phyloP scores from a whole-genome alignment of 2,888 invertebrate species.

The Lasioglossum zephyrum region DNA sequence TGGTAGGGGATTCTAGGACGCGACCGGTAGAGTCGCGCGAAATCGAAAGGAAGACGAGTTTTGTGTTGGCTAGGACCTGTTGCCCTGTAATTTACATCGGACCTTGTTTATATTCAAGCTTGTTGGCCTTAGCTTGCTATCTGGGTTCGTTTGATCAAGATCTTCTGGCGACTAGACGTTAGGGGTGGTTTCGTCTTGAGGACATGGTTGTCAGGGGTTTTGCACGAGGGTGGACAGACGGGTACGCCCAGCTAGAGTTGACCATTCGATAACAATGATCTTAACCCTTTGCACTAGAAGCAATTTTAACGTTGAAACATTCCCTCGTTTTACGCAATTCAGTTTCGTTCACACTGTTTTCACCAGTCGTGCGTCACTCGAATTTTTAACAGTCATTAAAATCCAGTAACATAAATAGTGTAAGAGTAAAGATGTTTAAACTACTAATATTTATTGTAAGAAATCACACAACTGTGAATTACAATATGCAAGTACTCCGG shows the following conservation, averaged over 20 bases:
- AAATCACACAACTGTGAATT: no score
- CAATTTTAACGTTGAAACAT: no score
- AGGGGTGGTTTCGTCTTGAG: neutral
- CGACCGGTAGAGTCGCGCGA: neutral
- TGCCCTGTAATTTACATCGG: neutral
- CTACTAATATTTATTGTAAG: no score
- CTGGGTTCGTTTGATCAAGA: neutral
- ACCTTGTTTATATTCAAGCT: neutral
- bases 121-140: neutral
- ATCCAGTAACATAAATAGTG: no score
- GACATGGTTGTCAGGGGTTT: neutral
- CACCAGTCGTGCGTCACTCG: no score
- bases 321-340: no score
- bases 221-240: neutral
- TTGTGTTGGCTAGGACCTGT: neutral
- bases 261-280: no score
- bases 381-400: no score
- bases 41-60: conserved; percentile 6
- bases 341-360: no score
- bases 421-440: no score
- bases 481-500: no score
- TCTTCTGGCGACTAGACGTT: neutral
- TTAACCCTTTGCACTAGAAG: no score
- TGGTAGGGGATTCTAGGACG: neutral
- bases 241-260: neutral